Evolutionary conservation across 23 tunicate species (phyloP).

Genomic region (Corella eumyota): DNA sequence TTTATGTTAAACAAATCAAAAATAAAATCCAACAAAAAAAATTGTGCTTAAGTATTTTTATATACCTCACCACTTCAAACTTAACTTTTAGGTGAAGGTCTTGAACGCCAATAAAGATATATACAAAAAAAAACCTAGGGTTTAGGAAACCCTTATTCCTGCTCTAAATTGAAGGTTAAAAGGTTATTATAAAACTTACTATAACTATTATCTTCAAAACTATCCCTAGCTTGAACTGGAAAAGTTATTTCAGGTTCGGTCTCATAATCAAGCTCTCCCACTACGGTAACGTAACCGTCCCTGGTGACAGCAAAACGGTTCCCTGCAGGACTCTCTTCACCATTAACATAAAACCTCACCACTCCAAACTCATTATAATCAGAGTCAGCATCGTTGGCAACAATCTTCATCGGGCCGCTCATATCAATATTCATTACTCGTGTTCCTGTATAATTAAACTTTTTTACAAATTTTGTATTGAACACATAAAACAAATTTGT

Average conservation of each 20-base stretch:
- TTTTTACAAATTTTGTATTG: too few species aligned
- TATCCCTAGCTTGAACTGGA: slow-evolving; percentile 51
- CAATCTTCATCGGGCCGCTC: neutral
- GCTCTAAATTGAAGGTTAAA: neutral
- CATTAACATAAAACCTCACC: neutral
- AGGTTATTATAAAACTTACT: neutral
- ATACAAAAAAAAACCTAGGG: too few species aligned
- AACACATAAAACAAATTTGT: too few species aligned
- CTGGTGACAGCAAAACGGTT: slow-evolving; percentile 14
- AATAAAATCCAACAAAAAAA: neutral
- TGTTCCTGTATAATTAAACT: neutral
- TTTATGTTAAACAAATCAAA: neutral
- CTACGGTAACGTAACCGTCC: slow-evolving; percentile 24
- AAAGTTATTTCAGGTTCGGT: slow-evolving; percentile 26
- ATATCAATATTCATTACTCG: neutral
- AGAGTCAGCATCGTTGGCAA: slow-evolving; percentile 36
- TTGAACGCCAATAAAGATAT: too few species aligned
- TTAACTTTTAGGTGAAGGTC: too few species aligned
- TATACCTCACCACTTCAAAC: too few species aligned
- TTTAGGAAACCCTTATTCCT: too few species aligned
- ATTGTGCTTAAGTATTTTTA: neutral
- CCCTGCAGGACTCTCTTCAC: slow-evolving; percentile 11
- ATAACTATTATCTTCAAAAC: slow-evolving; percentile 2
- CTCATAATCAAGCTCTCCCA: slow-evolving; percentile 45
- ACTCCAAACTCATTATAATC: neutral